Percentiles rank a stretch among this genome's conserved stretches.
These are phyloP conservation scores for Sebastes nivosus DNA, from an alignment of 2,797 vertebrate species.

Conservation along the genomic window DNA sequence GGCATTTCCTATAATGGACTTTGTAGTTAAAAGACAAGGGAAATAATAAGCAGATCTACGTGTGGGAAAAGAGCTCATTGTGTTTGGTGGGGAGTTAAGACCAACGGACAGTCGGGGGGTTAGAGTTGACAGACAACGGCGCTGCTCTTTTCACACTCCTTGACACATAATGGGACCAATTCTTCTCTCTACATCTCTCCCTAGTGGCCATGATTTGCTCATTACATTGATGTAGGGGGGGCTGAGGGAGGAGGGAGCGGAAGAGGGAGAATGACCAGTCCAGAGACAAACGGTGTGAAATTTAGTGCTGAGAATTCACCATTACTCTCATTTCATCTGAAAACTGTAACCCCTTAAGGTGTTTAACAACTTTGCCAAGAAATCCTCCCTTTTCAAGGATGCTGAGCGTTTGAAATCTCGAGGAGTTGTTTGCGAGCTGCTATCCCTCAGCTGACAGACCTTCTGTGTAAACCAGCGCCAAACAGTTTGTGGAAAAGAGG, in stretches of 20 bases:
- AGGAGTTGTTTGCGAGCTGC: constrained; percentile 57
- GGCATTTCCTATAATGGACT: constrained; percentile 80
- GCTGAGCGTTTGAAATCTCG: constrained; percentile 43
- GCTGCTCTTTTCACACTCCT: constrained; percentile 76
- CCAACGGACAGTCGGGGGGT: constrained; percentile 52
- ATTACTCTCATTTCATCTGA: constrained; percentile 38
- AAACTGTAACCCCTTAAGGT: constrained; percentile 41
- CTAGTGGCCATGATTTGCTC: constrained; percentile 67
- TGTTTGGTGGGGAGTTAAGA: constrained; percentile 68
- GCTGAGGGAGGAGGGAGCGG: constrained; percentile 19
- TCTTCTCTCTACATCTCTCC: constrained; percentile 65
- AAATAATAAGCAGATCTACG: constrained; percentile 76
- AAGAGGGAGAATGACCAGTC: constrained; percentile 37
- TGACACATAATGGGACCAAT: constrained; percentile 67
- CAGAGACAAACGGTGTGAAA: constrained; percentile 46
- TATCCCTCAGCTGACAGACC: constrained; percentile 62
- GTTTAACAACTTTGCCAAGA: constrained; percentile 49
- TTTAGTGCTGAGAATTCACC: constrained; percentile 13
- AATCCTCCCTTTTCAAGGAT: constrained; percentile 34
- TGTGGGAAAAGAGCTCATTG: constrained; percentile 61
- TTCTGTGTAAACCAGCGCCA: constrained; percentile 71
- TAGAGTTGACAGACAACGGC: constrained; percentile 71
- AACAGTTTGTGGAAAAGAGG: constrained; percentile 53
- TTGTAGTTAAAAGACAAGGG: constrained; percentile 79
- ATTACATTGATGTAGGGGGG: constrained; percentile 64